A percentile compares a stretch with the other conserved stretches of the same genome.
Conservation (phyloP, 2,888 invertebrate genomes). For the Ceratothoa steindachneri region DNA sequence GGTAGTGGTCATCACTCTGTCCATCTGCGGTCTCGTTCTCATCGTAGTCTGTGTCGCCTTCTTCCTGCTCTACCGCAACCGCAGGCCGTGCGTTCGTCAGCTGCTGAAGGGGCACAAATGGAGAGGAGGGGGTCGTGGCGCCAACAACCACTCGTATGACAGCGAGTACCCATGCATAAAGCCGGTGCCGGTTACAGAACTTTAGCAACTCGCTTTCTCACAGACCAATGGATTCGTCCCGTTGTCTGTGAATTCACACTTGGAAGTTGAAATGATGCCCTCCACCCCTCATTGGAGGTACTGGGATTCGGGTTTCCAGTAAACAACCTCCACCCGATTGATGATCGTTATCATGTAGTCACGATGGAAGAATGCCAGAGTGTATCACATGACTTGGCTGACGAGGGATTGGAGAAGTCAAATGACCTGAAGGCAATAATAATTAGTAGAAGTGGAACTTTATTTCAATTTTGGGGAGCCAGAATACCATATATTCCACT, state of each 20-base stretch:
- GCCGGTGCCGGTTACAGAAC: slow-evolving; percentile 46
- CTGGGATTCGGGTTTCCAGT: slow-evolving; percentile 6
- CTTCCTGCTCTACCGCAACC: slow-evolving; percentile 36
- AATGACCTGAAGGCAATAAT: neutral
- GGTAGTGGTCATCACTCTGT: slow-evolving; percentile 34
- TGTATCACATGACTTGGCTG: slow-evolving; percentile 1
- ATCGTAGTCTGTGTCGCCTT: slow-evolving; percentile 29
- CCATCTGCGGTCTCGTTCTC: slow-evolving; percentile 28
- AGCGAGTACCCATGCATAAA: slow-evolving; percentile 37
- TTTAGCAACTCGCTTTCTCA: slow-evolving; percentile 44
- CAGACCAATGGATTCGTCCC: slow-evolving; percentile 19
- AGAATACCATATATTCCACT: no score
- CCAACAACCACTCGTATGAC: slow-evolving; percentile 26
- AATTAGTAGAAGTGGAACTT: no score
- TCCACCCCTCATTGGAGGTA: neutral
- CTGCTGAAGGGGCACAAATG: slow-evolving; percentile 38
- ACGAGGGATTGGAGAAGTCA: neutral
- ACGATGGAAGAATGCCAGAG: neutral
- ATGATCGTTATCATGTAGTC: no score
- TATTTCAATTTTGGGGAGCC: no score
- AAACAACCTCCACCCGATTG: neutral
- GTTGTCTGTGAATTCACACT: slow-evolving; percentile 3
- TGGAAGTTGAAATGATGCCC: neutral
- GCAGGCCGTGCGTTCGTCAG: slow-evolving; percentile 35
- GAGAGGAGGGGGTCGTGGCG: slow-evolving; percentile 20